These are phyloP conservation scores for Drosophila atripex DNA, from an alignment of 2,888 invertebrate genomes.

Conservation along the genomic window DNA sequence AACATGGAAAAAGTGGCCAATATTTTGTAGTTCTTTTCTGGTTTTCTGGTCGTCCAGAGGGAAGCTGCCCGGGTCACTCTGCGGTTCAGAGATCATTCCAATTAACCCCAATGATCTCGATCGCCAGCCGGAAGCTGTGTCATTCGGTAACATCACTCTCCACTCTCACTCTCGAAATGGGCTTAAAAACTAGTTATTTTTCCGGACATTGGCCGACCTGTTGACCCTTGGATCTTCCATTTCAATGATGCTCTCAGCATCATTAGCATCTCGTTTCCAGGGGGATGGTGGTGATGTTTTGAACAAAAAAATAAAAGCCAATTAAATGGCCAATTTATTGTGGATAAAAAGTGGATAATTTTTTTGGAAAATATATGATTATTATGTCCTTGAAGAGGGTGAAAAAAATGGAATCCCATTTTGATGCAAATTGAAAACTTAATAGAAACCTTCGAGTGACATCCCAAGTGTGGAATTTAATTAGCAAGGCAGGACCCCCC, in stretches of 20 bases:
- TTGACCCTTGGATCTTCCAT: slow-evolving; percentile 49
- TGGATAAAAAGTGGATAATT: background rate
- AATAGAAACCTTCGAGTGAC: slow-evolving; percentile 1
- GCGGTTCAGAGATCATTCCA: slow-evolving; percentile 33
- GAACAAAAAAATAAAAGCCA: background rate
- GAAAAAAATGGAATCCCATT: background rate
- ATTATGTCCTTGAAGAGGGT: background rate
- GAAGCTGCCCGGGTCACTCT: slow-evolving; percentile 47
- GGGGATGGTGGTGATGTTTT: background rate
- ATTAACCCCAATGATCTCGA: slow-evolving; percentile 64
- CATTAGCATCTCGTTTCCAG: slow-evolving; percentile 10
- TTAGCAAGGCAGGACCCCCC: slow-evolving; percentile 7
- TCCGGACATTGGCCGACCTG: slow-evolving; percentile 36
- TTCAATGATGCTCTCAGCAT: slow-evolving; percentile 29
- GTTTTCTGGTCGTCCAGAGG: slow-evolving; percentile 8
- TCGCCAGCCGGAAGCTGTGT: slow-evolving; percentile 51
- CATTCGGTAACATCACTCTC: no score
- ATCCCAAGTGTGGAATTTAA: slow-evolving; percentile 9
- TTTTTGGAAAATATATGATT: background rate
- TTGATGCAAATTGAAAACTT: background rate
- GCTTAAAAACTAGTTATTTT: slow-evolving; percentile 53
- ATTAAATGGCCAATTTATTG: background rate
- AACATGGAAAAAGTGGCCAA: slow-evolving; percentile 60
- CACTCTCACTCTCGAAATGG: slow-evolving; percentile 21
- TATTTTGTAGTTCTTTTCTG: slow-evolving; percentile 41